Conservation (phyloP, 1,140 invertebrate species). For the Batillaria attramentaria region DNA sequence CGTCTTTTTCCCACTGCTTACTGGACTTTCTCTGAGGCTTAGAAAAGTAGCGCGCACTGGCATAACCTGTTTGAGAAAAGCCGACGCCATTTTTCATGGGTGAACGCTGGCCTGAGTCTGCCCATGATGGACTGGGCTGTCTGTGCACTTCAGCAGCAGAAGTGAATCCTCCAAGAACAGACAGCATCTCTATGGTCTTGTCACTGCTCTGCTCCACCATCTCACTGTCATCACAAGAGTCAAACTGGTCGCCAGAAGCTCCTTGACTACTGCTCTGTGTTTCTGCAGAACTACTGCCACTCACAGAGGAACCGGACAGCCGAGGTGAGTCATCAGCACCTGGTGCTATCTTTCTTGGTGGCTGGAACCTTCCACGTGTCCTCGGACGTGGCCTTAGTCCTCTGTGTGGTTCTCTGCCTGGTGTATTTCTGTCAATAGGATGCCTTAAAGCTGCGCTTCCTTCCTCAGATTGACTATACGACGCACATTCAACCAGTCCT, state of each 20-base stretch:
- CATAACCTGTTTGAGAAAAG: no score
- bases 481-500: background rate
- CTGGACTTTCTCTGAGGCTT: no score
- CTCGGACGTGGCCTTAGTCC: background rate
- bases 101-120: background rate
- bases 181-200: background rate
- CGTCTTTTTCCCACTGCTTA: background rate
- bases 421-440: background rate
- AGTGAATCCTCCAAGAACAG: background rate
- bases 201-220: slow-evolving; percentile 4
- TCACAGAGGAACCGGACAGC: no score
- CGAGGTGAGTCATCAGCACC: no score
- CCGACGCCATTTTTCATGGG: background rate
- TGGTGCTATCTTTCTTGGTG: background rate
- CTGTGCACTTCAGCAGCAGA: background rate
- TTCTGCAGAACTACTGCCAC: no score
- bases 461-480: slow-evolving; percentile 17
- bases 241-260: no score
- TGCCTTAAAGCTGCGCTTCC: background rate
- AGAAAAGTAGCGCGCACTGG: no score
- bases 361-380: background rate
- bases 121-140: background rate
- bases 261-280: no score
- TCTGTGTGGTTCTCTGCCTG: background rate
- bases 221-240: no score